Percentiles rank a stretch among this genome's conserved stretches.
phyloP scores from a whole-genome alignment of 2,888 invertebrate genomes.

The Glaucopsyche alexis region DNA sequence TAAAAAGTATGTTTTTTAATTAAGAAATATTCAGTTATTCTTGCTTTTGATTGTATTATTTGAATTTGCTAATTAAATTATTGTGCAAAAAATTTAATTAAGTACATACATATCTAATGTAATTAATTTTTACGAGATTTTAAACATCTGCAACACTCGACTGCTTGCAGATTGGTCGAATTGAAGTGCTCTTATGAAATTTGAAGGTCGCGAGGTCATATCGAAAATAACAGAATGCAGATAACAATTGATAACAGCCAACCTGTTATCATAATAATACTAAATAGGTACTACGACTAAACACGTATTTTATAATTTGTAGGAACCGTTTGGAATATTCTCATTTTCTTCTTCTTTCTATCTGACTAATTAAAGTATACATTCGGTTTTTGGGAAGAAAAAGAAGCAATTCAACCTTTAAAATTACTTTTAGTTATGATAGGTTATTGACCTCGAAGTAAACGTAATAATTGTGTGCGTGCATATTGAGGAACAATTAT shows the following conservation, averaged over 20 bases:
- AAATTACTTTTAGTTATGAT: no score
- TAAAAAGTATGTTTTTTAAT: no score
- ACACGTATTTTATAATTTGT: no score
- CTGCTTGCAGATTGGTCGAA: not conserved
- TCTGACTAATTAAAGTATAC: no score
- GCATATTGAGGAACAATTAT: not conserved
- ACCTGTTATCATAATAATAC: not conserved
- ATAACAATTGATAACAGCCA: not conserved
- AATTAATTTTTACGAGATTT: not conserved
- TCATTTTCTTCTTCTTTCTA: no score
- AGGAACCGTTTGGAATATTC: no score
- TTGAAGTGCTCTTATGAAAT: not conserved
- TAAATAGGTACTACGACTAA: no score
- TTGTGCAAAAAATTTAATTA: not conserved
- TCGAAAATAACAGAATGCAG: not conserved
- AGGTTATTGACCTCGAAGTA: not conserved
- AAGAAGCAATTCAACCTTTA: no score
- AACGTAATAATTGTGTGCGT: not conserved
- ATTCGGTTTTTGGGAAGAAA: no score
- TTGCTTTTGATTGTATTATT: not conserved
- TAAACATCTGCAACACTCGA: not conserved
- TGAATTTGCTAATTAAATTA: not conserved
- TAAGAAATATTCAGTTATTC: no score
- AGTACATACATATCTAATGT: no score
- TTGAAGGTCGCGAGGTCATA: not conserved